Evolutionary conservation across 2,888 invertebrate genomes (phyloP).

Genomic region (Eupsilia transversa): DNA sequence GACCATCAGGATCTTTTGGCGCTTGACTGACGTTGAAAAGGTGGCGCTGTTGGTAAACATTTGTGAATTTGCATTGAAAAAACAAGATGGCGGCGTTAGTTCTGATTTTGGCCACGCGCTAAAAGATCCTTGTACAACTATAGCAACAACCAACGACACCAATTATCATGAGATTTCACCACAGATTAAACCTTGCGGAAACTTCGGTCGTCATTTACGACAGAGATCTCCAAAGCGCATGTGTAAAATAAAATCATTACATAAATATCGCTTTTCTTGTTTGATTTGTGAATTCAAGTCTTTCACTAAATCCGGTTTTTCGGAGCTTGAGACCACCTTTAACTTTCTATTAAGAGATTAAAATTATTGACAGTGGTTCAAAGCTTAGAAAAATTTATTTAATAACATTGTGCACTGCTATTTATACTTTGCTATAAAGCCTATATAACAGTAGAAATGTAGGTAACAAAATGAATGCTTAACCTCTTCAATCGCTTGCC

Average conservation of each 20-base stretch:
- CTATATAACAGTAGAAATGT: background rate
- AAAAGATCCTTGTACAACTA: background rate
- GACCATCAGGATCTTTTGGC: background rate
- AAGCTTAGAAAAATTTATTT: background rate
- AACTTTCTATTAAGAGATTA: background rate
- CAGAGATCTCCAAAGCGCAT: background rate
- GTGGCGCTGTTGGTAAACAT: background rate
- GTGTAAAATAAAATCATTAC: slow-evolving; percentile 2
- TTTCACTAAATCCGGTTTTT: background rate
- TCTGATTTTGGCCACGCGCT: background rate
- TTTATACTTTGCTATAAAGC: slow-evolving; percentile 2
- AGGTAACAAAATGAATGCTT: slow-evolving; percentile 22
- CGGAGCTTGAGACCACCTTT: background rate
- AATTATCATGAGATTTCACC: background rate
- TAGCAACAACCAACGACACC: background rate
- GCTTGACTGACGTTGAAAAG: background rate
- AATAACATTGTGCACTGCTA: slow-evolving; percentile 6
- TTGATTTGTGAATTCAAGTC: background rate
- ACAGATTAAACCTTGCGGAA: background rate
- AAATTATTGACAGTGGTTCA: background rate
- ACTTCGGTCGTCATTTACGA: background rate
- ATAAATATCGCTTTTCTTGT: background rate
- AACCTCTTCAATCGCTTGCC: background rate
- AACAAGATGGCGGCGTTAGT: background rate
- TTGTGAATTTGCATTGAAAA: background rate